Percentiles rank a stretch among this genome's conserved stretches.
Evolutionary conservation across 2,113 vertebrate species (phyloP).

Genomic region (Neogobius melanostomus): DNA sequence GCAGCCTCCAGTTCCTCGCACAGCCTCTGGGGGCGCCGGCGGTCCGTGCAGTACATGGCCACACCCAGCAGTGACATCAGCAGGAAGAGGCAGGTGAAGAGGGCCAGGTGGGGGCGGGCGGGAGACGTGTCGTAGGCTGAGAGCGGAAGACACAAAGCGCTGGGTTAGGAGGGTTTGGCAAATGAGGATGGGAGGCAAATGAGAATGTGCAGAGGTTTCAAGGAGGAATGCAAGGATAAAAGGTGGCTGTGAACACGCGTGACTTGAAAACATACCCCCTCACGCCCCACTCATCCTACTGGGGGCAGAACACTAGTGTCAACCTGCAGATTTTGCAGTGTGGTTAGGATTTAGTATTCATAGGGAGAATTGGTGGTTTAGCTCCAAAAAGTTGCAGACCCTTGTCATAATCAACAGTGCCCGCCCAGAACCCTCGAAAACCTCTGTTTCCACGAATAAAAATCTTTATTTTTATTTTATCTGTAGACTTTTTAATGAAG

Average conservation of each 20-base stretch:
- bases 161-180: slow-evolving; percentile 25
- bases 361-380: too few species aligned
- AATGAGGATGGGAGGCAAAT: slow-evolving; percentile 14
- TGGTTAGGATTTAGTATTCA: too few species aligned
- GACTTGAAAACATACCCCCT: background rate
- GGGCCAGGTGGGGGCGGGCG: slow-evolving; percentile 66
- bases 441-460: too few species aligned
- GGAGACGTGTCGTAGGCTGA: slow-evolving; percentile 79
- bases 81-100: slow-evolving; percentile 81
- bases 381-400: too few species aligned
- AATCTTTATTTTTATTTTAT: too few species aligned
- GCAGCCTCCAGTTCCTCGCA: slow-evolving; percentile 83
- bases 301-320: too few species aligned
- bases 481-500: too few species aligned
- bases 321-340: too few species aligned
- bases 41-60: slow-evolving; percentile 81
- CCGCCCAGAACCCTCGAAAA: too few species aligned
- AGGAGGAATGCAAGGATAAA: background rate
- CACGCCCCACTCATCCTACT: too few species aligned
- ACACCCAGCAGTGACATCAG: slow-evolving; percentile 80
- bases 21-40: slow-evolving; percentile 68
- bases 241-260: slow-evolving; percentile 9
- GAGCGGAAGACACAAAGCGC: background rate
- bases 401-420: too few species aligned
- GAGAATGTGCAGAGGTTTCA: background rate